These are phyloP conservation scores for Alauda arvensis DNA, from an alignment of 2,797 vertebrate genomes.

Conservation along the genomic window DNA sequence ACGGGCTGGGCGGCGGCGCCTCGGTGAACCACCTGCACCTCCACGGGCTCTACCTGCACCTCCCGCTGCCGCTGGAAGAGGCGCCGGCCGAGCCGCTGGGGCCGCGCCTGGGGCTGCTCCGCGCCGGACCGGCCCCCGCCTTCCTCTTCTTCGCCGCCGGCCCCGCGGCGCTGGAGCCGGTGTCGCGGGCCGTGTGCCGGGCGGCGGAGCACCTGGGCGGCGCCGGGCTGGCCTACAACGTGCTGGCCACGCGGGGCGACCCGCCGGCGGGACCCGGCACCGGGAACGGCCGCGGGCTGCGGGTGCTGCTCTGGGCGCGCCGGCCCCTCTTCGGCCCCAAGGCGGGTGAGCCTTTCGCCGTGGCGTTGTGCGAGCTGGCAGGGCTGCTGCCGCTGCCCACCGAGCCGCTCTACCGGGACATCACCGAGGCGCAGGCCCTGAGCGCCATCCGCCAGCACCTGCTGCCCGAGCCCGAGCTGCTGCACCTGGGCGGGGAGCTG, in stretches of 20 bases:
- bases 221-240: constrained; percentile 82
- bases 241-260: constrained; percentile 84
- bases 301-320: constrained; percentile 82
- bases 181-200: constrained; percentile 67
- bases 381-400: constrained; percentile 86
- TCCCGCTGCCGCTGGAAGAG: constrained; percentile 77
- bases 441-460: constrained; percentile 73
- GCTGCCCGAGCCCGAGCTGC: constrained; percentile 72
- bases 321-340: constrained; percentile 81
- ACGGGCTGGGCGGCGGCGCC: constrained; percentile 89
- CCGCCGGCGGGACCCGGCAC: constrained; percentile 38
- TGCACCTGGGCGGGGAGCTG: constrained; percentile 64
- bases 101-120: constrained; percentile 67
- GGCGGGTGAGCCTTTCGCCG: constrained; percentile 71
- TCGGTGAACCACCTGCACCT: constrained; percentile 94
- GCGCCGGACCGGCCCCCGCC: constrained; percentile 72
- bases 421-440: constrained; percentile 77
- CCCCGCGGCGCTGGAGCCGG: constrained; percentile 34
- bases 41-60: constrained; percentile 84
- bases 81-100: constrained; percentile 67
- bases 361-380: constrained; percentile 91
- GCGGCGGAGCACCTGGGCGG: constrained; percentile 77
- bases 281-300: constrained; percentile 71
- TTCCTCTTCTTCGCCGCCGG: constrained; percentile 82
- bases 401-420: constrained; percentile 69